A percentile compares a stretch with the other conserved stretches of the same genome.
Evolutionary conservation across 2,797 vertebrate species (phyloP).

Genomic region (Bovichtus variegatus): DNA sequence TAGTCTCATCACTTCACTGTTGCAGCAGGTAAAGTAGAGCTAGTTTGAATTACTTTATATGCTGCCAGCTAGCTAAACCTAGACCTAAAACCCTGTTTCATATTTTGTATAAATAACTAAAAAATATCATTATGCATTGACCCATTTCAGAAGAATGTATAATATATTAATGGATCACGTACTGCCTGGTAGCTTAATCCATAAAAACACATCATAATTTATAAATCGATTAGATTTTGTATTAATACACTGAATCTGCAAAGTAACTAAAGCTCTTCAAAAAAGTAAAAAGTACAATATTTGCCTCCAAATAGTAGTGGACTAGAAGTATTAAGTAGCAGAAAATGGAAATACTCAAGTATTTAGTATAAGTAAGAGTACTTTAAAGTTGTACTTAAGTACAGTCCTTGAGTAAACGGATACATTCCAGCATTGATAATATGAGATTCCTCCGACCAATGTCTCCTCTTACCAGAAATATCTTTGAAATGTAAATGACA

Average conservation of each 20-base stretch:
- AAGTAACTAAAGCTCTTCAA: neutral
- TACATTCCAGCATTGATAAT: slow-evolving; percentile 41
- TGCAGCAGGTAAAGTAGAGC: too few species aligned
- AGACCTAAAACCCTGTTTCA: too few species aligned
- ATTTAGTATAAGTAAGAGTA: too few species aligned
- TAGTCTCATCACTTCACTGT: too few species aligned
- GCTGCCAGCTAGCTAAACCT: too few species aligned
- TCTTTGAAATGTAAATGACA: slow-evolving; percentile 88
- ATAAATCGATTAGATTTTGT: too few species aligned
- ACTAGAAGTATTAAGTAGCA: neutral
- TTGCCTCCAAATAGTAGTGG: neutral
- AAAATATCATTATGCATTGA: neutral
- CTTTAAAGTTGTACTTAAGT: neutral
- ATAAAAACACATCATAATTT: neutral
- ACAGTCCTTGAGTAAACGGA: too few species aligned
- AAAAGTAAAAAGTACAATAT: neutral
- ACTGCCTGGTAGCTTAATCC: neutral
- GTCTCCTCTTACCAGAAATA: slow-evolving; percentile 61
- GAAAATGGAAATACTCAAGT: neutral
- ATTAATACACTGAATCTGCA: neutral
- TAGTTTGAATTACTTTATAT: too few species aligned
- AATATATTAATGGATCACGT: neutral
- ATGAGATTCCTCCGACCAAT: slow-evolving; percentile 72
- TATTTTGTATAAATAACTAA: too few species aligned
- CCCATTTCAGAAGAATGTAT: neutral